Conservation (phyloP, 2,113 vertebrate species). For the Ammodytes marinus region DNA sequence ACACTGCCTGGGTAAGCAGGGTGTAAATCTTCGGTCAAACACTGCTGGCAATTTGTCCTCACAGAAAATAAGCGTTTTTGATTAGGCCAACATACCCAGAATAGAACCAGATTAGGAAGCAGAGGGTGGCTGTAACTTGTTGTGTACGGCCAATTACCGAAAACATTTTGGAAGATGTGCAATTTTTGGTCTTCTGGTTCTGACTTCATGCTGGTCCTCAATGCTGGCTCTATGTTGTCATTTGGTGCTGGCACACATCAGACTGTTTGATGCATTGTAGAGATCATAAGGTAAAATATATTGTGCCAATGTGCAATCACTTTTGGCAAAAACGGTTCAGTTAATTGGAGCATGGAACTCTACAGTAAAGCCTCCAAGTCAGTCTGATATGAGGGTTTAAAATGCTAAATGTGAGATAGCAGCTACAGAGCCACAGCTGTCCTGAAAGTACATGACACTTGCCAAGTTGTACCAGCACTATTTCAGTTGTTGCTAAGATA, state of each 20-base stretch:
- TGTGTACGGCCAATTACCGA: slow-evolving; percentile 24
- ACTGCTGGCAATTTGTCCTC: slow-evolving; percentile 9
- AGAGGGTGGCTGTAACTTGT: slow-evolving; percentile 43
- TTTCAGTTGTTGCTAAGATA: slow-evolving; percentile 47
- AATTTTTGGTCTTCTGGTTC: neutral
- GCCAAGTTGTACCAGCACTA: slow-evolving; percentile 29
- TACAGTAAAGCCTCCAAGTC: slow-evolving; percentile 15
- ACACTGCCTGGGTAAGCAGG: slow-evolving; percentile 91
- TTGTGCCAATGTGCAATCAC: slow-evolving; percentile 27
- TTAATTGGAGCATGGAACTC: neutral
- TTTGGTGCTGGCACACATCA: slow-evolving; percentile 7
- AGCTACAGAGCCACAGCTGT: slow-evolving; percentile 32
- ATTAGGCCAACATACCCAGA: slow-evolving; percentile 4
- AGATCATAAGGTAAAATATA: slow-evolving; percentile 10
- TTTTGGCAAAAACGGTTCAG: slow-evolving; percentile 5
- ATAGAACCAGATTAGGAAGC: slow-evolving; percentile 53
- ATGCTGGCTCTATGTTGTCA: neutral
- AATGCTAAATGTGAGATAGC: slow-evolving; percentile 28
- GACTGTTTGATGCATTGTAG: slow-evolving; percentile 17
- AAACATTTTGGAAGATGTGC: slow-evolving; percentile 29
- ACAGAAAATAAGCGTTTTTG: slow-evolving; percentile 16
- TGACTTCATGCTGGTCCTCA: neutral
- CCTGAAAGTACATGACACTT: slow-evolving; percentile 25
- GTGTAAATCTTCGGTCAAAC: slow-evolving; percentile 44
- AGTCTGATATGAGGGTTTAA: slow-evolving; percentile 18